These are phyloP conservation scores for Aspidapion aeneum DNA, from an alignment of 2,888 invertebrate genomes.

Conservation along the genomic window DNA sequence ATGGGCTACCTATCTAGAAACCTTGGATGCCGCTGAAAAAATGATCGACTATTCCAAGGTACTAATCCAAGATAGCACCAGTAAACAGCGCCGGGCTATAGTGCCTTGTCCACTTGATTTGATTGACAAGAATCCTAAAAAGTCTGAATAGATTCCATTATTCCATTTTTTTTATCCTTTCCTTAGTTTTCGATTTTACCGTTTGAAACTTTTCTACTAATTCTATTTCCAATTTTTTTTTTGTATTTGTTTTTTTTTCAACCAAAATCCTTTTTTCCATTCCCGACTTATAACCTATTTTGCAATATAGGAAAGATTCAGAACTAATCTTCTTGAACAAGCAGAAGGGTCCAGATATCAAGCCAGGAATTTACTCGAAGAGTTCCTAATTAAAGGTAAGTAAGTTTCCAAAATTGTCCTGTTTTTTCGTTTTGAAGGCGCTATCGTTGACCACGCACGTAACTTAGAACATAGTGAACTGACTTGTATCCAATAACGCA, in stretches of 20 bases:
- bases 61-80: constrained; percentile 25
- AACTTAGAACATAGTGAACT: too few relatives aligned
- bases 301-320: constrained; percentile 51
- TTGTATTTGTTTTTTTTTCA: neutral
- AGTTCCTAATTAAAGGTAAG: constrained; percentile 60
- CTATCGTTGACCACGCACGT: too few relatives aligned
- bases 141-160: neutral
- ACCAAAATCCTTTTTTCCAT: neutral
- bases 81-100: too few relatives aligned
- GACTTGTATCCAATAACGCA: too few relatives aligned
- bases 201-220: too few relatives aligned
- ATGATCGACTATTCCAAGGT: constrained; percentile 70
- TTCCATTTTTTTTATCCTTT: neutral
- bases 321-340: constrained; percentile 64
- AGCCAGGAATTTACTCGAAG: constrained; percentile 62
- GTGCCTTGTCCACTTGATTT: too few relatives aligned
- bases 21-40: constrained; percentile 68
- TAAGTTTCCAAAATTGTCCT: too few relatives aligned
- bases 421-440: too few relatives aligned
- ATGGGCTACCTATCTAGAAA: constrained; percentile 70
- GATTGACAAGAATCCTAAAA: too few relatives aligned
- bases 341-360: constrained; percentile 70
- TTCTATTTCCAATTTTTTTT: too few relatives aligned
- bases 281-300: constrained; percentile 2
- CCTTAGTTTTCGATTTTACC: too few relatives aligned